phyloP scores from a whole-genome alignment of 2,113 vertebrate species.

The Andinoacara biseriatus region DNA sequence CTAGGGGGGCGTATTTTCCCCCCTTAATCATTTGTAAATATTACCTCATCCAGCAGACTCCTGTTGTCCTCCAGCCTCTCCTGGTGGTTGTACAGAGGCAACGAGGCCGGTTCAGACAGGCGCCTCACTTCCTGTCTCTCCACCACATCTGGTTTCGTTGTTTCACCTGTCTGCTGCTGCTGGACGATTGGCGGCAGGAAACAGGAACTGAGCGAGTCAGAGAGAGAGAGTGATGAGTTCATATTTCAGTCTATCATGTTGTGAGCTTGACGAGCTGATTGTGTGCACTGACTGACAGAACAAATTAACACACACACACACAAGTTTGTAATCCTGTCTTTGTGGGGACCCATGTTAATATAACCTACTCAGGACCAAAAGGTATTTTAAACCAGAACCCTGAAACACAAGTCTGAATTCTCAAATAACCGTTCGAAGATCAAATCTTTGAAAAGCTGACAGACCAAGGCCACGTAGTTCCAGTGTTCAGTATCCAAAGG shows the following conservation, averaged over 20 bases:
- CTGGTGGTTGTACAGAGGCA: conserved; percentile 36
- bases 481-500: neutral
- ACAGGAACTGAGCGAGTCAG: conserved; percentile 23
- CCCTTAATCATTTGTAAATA: neutral
- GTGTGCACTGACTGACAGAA: conserved; percentile 5
- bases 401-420: neutral
- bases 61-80: conserved; percentile 42
- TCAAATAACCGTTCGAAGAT: neutral
- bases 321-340: neutral
- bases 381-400: neutral
- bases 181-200: conserved; percentile 37
- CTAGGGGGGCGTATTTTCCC: neutral
- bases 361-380: neutral
- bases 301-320: conserved; percentile 9
- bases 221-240: conserved; percentile 32
- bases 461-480: neutral
- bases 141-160: neutral
- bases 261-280: neutral
- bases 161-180: conserved; percentile 30
- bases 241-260: conserved; percentile 28
- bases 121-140: conserved; percentile 7
- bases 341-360: neutral
- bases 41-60: conserved; percentile 72
- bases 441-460: neutral
- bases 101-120: neutral